Evolutionary conservation across 2,113 vertebrate species (phyloP).

Genomic region (Pongo pygmaeus): DNA sequence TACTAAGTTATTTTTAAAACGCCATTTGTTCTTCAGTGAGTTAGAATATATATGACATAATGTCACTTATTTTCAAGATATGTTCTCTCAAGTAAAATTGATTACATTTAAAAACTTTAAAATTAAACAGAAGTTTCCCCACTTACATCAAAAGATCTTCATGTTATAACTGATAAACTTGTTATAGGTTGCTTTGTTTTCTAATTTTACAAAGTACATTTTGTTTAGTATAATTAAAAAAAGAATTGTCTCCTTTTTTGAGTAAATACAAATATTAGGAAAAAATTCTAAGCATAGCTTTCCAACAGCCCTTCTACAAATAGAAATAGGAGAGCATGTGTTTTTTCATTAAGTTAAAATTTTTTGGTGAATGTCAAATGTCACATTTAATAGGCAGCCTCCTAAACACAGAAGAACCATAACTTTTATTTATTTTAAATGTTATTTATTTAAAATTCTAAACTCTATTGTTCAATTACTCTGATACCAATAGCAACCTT

Average conservation of each 20-base stretch:
- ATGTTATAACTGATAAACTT: background rate
- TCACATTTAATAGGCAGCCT: background rate
- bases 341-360: background rate
- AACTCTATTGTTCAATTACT: slow-evolving; percentile 15
- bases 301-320: background rate
- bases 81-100: background rate
- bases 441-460: background rate
- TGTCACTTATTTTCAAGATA: background rate
- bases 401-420: background rate
- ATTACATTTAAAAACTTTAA: background rate
- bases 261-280: slow-evolving; percentile 14
- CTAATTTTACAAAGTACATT: background rate
- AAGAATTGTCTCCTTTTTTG: background rate
- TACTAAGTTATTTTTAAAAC: slow-evolving; percentile 71
- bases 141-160: background rate
- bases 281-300: background rate
- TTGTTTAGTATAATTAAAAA: slow-evolving; percentile 4
- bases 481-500: background rate
- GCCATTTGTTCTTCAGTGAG: slow-evolving; percentile 46
- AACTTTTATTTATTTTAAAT: background rate
- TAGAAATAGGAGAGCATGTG: rapidly evolving
- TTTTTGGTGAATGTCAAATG: background rate
- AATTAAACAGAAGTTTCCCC: background rate
- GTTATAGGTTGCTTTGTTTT: background rate
- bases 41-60: slow-evolving; percentile 50